These are phyloP conservation scores for Cynopterus brachyotis DNA, from an alignment of 2,113 vertebrate species.

Conservation along the genomic window DNA sequence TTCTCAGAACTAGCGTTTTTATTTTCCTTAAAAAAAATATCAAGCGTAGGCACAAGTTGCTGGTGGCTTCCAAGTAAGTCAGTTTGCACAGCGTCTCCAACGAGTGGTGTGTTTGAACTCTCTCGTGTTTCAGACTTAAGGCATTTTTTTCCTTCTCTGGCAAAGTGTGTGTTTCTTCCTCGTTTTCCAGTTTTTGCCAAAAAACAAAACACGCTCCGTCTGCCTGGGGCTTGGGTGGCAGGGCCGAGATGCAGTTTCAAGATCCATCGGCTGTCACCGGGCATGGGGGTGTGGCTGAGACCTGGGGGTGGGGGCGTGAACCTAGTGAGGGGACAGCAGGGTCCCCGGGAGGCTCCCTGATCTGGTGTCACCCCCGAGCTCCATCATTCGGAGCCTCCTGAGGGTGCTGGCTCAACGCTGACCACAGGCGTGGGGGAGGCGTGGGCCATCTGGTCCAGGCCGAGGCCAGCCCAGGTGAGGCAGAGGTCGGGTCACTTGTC, in stretches of 20 bases:
- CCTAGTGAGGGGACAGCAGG: neutral
- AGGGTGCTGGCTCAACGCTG: neutral
- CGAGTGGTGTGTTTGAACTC: constrained; percentile 77
- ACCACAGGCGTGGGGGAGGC: neutral
- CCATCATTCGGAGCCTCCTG: neutral
- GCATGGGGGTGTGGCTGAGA: accelerated
- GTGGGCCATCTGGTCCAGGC: neutral
- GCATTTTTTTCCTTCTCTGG: constrained; percentile 83
- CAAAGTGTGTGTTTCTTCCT: constrained; percentile 71
- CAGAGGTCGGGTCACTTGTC: neutral
- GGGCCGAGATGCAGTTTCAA: constrained; percentile 13
- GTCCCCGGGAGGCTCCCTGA: neutral
- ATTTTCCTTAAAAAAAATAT: constrained; percentile 81
- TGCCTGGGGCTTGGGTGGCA: constrained; percentile 55
- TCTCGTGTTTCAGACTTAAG: constrained; percentile 84
- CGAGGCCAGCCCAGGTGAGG: neutral
- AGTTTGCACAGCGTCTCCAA: constrained; percentile 69
- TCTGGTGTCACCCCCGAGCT: neutral
- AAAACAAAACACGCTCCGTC: constrained; percentile 49
- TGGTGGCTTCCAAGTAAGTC: constrained; percentile 83
- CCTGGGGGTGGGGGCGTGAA: neutral
- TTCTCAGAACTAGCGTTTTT: constrained; percentile 84
- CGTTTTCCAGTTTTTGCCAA: constrained; percentile 10
- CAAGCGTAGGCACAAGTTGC: constrained; percentile 87
- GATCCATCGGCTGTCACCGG: constrained; percentile 63